These are phyloP conservation scores for Drosophila tristis DNA, from an alignment of 1,140 invertebrate species.

Conservation along the genomic window DNA sequence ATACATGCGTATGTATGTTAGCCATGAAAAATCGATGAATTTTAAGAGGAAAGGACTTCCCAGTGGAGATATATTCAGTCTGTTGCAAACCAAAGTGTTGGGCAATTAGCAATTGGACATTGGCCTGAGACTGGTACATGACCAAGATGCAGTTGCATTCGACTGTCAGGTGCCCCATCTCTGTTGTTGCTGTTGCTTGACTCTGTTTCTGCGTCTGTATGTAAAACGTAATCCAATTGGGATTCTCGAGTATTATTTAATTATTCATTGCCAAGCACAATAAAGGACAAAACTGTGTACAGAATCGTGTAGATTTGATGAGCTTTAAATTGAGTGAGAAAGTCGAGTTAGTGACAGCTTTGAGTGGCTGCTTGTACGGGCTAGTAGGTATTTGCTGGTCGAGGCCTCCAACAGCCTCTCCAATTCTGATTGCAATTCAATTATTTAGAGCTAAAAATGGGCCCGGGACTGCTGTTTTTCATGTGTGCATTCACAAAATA, in stretches of 20 bases:
- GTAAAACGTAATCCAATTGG: conserved; percentile 45
- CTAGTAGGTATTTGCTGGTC: conserved; percentile 3
- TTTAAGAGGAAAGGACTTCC: conserved; percentile 7
- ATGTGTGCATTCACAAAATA: conserved; percentile 17
- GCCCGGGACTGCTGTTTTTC: neutral
- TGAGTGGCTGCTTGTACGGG: neutral
- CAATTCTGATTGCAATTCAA: conserved; percentile 43
- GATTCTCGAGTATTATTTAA: conserved; percentile 38
- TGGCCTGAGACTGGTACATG: conserved; percentile 30
- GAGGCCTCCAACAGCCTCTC: conserved; percentile 4
- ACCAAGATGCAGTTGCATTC: conserved; percentile 34
- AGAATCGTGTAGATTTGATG: conserved; percentile 25
- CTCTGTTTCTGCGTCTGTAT: neutral
- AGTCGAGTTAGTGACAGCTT: conserved; percentile 45
- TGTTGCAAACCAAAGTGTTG: conserved; percentile 36
- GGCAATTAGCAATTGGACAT: conserved; percentile 45
- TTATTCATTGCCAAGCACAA: conserved; percentile 34
- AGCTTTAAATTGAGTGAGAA: conserved; percentile 33
- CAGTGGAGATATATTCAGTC: conserved; percentile 8
- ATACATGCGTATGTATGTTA: too few species aligned
- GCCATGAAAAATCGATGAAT: conserved; percentile 61
- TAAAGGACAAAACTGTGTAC: conserved; percentile 1
- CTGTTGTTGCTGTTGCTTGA: conserved; percentile 15
- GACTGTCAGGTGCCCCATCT: conserved; percentile 23
- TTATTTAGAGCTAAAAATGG: conserved; percentile 27